phyloP scores from a whole-genome alignment of 1,140 invertebrate species.

The Lasioglossum albipes region DNA sequence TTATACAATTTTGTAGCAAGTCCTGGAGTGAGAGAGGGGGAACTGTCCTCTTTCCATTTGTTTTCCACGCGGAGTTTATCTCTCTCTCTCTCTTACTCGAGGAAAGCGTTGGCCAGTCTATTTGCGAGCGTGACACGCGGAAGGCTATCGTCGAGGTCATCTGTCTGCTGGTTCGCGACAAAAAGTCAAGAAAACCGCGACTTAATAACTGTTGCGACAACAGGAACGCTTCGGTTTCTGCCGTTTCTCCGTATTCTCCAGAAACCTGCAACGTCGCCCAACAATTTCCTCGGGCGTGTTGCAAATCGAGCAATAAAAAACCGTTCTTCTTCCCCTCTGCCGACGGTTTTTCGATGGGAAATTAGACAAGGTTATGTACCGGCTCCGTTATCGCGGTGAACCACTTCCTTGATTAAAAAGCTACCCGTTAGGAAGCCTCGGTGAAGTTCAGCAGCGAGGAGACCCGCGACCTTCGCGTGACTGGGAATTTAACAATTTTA shows the following conservation, averaged over 20 bases:
- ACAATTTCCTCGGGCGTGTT: too few relatives aligned
- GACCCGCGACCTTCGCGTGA: conserved; percentile 68
- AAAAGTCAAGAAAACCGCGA: conserved; percentile 8
- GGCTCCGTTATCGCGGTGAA: conserved; percentile 57
- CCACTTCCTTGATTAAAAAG: conserved; percentile 70
- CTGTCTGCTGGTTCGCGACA: conserved; percentile 3
- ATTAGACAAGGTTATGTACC: background rate
- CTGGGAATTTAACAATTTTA: conserved; percentile 53
- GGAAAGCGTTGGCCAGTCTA: conserved; percentile 25
- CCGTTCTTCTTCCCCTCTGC: background rate
- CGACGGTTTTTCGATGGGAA: too few relatives aligned
- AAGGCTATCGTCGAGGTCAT: conserved; percentile 43
- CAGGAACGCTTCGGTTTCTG: background rate
- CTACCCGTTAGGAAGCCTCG: background rate
- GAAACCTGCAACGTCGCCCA: background rate
- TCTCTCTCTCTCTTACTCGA: too few relatives aligned
- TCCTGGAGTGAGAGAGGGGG: too few relatives aligned
- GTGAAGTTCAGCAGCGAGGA: conserved; percentile 30
- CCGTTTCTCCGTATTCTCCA: background rate
- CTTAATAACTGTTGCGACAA: background rate
- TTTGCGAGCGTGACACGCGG: conserved; percentile 52
- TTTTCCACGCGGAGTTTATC: background rate
- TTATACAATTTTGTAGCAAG: too few relatives aligned
- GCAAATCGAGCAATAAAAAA: background rate
- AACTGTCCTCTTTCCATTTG: background rate